Conservation (phyloP, 2,888 invertebrate genomes). For the Actias luna region DNA sequence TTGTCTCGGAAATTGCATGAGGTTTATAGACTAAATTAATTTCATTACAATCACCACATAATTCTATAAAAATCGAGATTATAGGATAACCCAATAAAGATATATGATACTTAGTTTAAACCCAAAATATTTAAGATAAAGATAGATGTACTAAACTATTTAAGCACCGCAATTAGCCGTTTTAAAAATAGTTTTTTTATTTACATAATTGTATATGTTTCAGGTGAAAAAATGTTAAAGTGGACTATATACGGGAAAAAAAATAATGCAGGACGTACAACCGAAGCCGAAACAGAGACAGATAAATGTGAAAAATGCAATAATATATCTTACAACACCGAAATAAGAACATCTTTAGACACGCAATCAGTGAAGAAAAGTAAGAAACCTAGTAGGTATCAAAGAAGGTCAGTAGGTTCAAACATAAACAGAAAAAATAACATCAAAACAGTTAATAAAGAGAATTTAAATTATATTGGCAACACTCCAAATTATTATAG, state of each 20-base stretch:
- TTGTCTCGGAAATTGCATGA: too few species aligned
- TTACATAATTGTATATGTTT: not conserved
- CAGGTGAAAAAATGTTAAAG: conserved; percentile 76
- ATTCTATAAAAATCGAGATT: too few species aligned
- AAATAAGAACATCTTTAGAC: conserved; percentile 63
- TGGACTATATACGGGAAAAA: conserved; percentile 82
- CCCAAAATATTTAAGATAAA: too few species aligned
- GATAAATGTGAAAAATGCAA: conserved; percentile 43
- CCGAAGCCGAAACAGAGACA: conserved; percentile 43
- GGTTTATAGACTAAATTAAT: too few species aligned
- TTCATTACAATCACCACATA: too few species aligned
- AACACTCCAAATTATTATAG: conserved; percentile 83
- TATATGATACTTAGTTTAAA: too few species aligned
- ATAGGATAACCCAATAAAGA: too few species aligned
- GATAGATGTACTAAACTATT: too few species aligned
- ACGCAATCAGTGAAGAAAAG: conserved; percentile 67
- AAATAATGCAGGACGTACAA: conserved; percentile 56
- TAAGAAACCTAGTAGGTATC: conserved; percentile 74
- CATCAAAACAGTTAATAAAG: conserved; percentile 63
- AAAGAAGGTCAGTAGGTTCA: conserved; percentile 67
- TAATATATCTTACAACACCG: conserved; percentile 47
- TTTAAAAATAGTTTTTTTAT: too few species aligned
- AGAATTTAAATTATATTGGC: conserved; percentile 75
- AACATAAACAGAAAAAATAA: conserved; percentile 61
- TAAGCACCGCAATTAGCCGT: too few species aligned